These are phyloP conservation scores for Pterostichus niger DNA, from an alignment of 2,888 invertebrate species.

Conservation along the genomic window DNA sequence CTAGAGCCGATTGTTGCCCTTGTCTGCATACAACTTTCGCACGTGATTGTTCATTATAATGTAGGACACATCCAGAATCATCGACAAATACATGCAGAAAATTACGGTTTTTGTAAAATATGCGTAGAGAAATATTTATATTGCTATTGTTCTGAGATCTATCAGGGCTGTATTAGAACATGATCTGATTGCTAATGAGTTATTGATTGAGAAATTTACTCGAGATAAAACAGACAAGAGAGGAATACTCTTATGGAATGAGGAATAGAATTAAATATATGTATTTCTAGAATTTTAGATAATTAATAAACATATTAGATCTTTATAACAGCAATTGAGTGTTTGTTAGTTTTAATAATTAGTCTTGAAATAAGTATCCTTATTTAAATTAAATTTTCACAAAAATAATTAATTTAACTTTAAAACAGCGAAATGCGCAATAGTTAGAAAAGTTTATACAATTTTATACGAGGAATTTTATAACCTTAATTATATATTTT, in stretches of 20 bases:
- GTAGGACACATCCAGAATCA: neutral
- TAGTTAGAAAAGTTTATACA: no score
- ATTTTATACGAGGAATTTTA: no score
- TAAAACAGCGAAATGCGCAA: no score
- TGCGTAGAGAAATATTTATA: neutral
- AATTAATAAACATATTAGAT: no score
- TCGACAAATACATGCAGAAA: conserved; percentile 6
- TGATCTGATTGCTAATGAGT: neutral
- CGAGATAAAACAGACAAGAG: neutral
- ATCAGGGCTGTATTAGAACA: neutral
- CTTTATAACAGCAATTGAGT: no score
- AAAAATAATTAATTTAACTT: no score
- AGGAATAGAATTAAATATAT: no score
- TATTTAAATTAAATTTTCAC: no score
- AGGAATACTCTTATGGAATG: neutral
- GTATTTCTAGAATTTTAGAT: no score
- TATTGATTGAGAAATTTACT: neutral
- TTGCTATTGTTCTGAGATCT: neutral
- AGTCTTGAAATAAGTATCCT: no score
- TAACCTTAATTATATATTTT: no score
- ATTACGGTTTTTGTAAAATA: conserved; percentile 8
- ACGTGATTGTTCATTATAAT: conserved; percentile 6
- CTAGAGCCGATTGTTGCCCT: neutral
- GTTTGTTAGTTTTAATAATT: no score
- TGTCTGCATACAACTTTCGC: neutral